Evolutionary conservation across 2,113 vertebrate species (phyloP), one percentile per base, ranked within the genome.

Genomic region (Bettongia penicillata): DNA sequence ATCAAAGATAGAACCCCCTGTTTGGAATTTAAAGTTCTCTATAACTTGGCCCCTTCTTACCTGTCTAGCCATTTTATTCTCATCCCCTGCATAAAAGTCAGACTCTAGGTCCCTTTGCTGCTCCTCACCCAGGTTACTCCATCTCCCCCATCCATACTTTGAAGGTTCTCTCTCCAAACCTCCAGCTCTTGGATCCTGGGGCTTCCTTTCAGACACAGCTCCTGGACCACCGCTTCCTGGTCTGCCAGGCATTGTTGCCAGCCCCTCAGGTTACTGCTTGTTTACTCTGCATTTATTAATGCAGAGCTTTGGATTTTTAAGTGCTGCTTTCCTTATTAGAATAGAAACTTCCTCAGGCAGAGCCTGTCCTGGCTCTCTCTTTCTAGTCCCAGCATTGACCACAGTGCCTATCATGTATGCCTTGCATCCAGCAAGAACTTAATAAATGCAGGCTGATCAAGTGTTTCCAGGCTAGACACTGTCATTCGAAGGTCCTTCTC

Each of bases 221-320:
- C 57, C 31, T 31, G 28, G 11, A 57, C 9, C 28, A 3, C 11
- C 9, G 31, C 57, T 14, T n/a, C 68, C 68, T 1, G 14, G 31
- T 14, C 37, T 6, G 5, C 61, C 61, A 31, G 12, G 10, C 61
- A 37, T 11, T 37, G 11, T 28, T 3, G 61, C 37, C 68, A 16
- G n/a, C 16, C 68, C 16, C 37, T 77, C 68, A 0, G 37, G 37
- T 8, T 19, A n/a, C 37, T 16, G 19, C 37, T 16, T 37, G 43
- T n/a, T 1, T 5, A 7, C 37, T n/a, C 16, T 2, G 37, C 0
- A 19, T 77, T 19, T 43, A 5, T 43, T 31, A 7, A 1, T 19
- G 4, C 16, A 0, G 1, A 68, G 61, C 3, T 16, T 68, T 68
- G 31, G 11, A 37, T 16, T 37, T 1, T 7, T 57, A 2, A 28